Base-by-base conservation (phyloP, 2,888 invertebrate species). In the Lepidochrysops patricia region DNA sequence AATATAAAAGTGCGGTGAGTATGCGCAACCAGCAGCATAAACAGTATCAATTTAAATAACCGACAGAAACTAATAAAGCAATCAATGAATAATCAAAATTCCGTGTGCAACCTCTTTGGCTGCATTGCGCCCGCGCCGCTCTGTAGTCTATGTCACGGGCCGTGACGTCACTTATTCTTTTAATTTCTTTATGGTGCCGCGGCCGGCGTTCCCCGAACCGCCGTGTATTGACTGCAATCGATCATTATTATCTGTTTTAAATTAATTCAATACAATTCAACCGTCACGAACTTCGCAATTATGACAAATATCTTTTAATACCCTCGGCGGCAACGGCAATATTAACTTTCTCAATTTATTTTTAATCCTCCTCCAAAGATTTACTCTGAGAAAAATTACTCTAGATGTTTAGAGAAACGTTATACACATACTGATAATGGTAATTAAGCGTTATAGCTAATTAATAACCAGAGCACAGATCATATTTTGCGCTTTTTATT, bases 141-240 rank as follows among this genome's bases (percentile, higher is more conserved):
- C 26, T 57, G 35, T 76, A 73, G 72, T 72, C 75, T 54, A 54
- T 54, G 54, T 29, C 54, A 29, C 54, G 54, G 54, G 19, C 32
- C 15, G 12, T 76, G 80, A 80, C 80, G 80, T 73, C 73, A 75
- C 75, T 77, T 77, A 80, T 84, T 82, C 80, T 84, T 83, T 84
- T 82, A 82, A 82, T 82, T 80, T 81, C 79, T 78, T 77, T 80
- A 76, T 68, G 70, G 67, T 65, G 75, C 81, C 82, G 82, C 77
- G 43, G 19, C 77, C 64, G 63, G 68, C 63, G 62, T 80, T 81
- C 81, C 72, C 66, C 71, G 81, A 80, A 80, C 69, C 71, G 64
- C 60, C 60, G 60, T 63, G 64, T 64, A 54, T 54, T 54, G 54
- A 54, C 54, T 54, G 27, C 9, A 54, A 54, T 54, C 54, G 29